A percentile compares a stretch with the other conserved stretches of the same genome.
Evolutionary conservation across 1,140 invertebrate species (phyloP).

Genomic region (Gryllus bimaculatus): DNA sequence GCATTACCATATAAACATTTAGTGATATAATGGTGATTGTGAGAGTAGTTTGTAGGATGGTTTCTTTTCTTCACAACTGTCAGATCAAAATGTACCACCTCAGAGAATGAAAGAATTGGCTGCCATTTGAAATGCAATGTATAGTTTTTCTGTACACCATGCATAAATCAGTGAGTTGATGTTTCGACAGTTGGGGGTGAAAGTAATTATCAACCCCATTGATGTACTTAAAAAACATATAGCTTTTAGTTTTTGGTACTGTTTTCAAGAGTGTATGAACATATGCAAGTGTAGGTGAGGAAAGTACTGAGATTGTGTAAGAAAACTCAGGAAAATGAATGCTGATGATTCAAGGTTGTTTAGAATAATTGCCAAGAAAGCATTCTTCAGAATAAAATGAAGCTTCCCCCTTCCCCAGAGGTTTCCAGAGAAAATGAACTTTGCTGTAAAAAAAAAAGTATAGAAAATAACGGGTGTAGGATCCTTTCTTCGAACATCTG

Average conservation of each 20-base stretch:
- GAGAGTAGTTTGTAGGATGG: not conserved
- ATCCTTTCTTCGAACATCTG: not conserved
- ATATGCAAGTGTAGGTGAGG: not conserved
- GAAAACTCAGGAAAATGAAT: not conserved
- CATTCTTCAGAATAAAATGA: not conserved
- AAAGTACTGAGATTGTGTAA: not conserved
- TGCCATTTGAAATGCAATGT: not conserved
- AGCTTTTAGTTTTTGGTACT: conserved; percentile 5
- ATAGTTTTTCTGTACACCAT: not conserved
- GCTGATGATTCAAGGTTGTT: not conserved
- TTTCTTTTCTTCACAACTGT: not conserved
- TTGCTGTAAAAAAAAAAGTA: not conserved
- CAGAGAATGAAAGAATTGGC: not conserved
- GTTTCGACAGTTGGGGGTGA: not conserved
- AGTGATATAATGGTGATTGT: not conserved
- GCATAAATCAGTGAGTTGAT: not conserved
- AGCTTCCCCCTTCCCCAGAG: not conserved
- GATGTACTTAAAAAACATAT: not conserved
- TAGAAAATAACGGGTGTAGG: not conserved
- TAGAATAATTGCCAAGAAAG: not conserved
- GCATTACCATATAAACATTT: not conserved
- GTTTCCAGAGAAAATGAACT: not conserved
- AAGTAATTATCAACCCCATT: not conserved
- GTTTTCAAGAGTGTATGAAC: not conserved
- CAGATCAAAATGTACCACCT: not conserved